phyloP scores from a whole-genome alignment of 2,113 vertebrate genomes.

The Gambusia holbrooki region DNA sequence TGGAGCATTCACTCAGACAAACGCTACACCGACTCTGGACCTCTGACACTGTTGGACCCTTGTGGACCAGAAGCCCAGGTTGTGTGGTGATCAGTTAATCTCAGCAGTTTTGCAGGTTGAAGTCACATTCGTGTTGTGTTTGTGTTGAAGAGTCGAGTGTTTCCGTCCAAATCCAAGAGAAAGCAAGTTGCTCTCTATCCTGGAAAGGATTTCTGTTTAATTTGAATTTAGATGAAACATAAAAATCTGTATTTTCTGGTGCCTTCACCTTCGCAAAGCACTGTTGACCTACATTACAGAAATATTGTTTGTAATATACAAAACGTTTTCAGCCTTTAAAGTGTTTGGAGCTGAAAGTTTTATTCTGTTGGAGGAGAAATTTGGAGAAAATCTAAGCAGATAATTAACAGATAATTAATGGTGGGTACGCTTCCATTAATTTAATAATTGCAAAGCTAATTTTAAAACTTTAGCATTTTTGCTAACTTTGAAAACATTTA shows the following conservation, averaged over 20 bases:
- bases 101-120: neutral
- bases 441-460: too few species aligned
- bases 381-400: neutral
- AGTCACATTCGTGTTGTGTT: neutral
- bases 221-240: neutral
- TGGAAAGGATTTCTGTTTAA: neutral
- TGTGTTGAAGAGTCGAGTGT: neutral
- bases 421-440: too few species aligned
- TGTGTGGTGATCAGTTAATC: too few species aligned
- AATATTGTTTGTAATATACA: neutral
- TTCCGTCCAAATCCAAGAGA: neutral
- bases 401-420: neutral
- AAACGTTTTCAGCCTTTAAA: constrained; percentile 6
- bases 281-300: neutral
- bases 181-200: neutral
- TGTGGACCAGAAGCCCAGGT: neutral
- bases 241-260: neutral
- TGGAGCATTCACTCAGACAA: neutral
- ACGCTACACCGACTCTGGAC: neutral
- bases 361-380: neutral
- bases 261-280: neutral
- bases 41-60: neutral
- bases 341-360: neutral
- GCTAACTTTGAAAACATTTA: too few species aligned
- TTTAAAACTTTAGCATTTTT: too few species aligned